Conservation (phyloP, 2,113 vertebrate genomes). For the Alethe castanea region DNA sequence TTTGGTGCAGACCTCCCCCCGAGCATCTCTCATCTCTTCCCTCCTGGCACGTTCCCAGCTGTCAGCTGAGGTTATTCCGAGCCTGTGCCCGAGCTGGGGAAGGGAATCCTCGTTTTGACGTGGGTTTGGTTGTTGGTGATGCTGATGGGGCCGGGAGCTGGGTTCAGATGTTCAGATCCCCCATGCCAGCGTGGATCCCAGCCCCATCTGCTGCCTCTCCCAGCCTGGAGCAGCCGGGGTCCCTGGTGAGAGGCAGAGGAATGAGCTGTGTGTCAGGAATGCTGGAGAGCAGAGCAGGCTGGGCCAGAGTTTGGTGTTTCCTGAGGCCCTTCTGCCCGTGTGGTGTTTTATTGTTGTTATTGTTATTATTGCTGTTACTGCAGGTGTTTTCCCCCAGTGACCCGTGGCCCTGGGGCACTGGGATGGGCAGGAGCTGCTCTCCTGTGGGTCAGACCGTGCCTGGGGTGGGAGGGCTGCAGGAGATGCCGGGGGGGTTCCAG, state of each 20-base stretch:
- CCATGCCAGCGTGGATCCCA: rapidly evolving
- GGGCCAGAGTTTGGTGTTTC: rapidly evolving
- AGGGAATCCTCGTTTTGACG: neutral
- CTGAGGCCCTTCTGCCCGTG: rapidly evolving
- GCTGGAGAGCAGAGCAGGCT: neutral
- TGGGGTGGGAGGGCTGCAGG: neutral
- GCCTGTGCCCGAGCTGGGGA: neutral
- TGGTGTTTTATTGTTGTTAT: rapidly evolving
- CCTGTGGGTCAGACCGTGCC: rapidly evolving
- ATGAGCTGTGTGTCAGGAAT: rapidly evolving
- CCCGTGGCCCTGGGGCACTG: rapidly evolving
- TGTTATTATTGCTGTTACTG: no score
- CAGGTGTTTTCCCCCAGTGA: rapidly evolving
- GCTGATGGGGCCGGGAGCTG: neutral
- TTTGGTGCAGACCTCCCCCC: neutral
- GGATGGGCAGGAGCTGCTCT: neutral
- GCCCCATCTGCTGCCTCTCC: rapidly evolving
- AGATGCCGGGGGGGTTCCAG: neutral
- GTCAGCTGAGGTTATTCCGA: neutral
- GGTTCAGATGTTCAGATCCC: rapidly evolving
- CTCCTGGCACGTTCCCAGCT: rapidly evolving
- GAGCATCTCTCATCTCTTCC: neutral
- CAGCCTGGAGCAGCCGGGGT: rapidly evolving
- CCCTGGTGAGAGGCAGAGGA: neutral
- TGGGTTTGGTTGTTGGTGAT: rapidly evolving